Percentiles rank a stretch among this genome's conserved stretches.
Conservation (phyloP, 2,797 vertebrate genomes). For the Sandelia bainsii region DNA sequence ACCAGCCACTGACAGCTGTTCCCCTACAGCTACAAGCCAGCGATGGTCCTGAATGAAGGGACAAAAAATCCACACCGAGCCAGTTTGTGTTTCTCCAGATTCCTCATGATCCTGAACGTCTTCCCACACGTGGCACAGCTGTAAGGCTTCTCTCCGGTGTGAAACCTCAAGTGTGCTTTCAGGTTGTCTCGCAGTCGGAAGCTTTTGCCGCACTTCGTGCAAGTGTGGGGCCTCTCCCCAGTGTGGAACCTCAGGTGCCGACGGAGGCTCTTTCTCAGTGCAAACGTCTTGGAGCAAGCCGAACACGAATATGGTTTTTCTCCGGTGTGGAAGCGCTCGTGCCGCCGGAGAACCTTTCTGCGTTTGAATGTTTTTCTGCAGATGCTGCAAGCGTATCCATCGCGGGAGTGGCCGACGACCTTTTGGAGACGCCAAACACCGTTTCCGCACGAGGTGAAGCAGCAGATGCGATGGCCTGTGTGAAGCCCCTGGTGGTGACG, state of each 20-base stretch:
- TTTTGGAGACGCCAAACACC: slow-evolving; percentile 72
- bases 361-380: slow-evolving; percentile 82
- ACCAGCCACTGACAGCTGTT: not conserved
- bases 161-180: slow-evolving; percentile 81
- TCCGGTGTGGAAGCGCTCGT: slow-evolving; percentile 84
- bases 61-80: slow-evolving; percentile 60
- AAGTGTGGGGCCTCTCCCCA: slow-evolving; percentile 79
- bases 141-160: slow-evolving; percentile 82
- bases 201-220: slow-evolving; percentile 76
- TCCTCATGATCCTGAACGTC: slow-evolving; percentile 79
- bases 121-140: slow-evolving; percentile 75
- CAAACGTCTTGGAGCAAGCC: slow-evolving; percentile 74
- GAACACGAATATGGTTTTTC: slow-evolving; percentile 81
- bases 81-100: slow-evolving; percentile 78
- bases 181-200: slow-evolving; percentile 83
- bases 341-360: slow-evolving; percentile 80
- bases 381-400: slow-evolving; percentile 72
- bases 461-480: slow-evolving; percentile 79
- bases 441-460: slow-evolving; percentile 66
- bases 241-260: slow-evolving; percentile 83
- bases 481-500: slow-evolving; percentile 72
- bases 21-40: slow-evolving; percentile 58
- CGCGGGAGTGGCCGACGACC: slow-evolving; percentile 43
- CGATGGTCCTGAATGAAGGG: slow-evolving; percentile 72
- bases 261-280: slow-evolving; percentile 80